Base-by-base conservation (phyloP, 2,888 invertebrate genomes). In the Drosophila dives region DNA sequence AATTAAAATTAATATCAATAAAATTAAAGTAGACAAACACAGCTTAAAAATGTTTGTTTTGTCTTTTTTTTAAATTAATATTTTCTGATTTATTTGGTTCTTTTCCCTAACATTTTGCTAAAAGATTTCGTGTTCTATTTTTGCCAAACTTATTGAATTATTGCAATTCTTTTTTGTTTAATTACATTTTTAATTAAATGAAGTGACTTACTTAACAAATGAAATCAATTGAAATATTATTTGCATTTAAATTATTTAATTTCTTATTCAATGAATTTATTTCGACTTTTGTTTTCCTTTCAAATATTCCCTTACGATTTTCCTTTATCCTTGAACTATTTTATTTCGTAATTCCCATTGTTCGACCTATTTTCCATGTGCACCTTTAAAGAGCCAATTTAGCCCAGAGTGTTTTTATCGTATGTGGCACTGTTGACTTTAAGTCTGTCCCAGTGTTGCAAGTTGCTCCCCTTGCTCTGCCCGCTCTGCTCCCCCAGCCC, bases 371-470 rank as follows among this genome's bases (percentile, higher is more conserved):
- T 63, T 63, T 54, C 34, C 50, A 36, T 42, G 34, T 26, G 34
- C 79, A 79, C 75, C 76, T 76, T 74, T 55, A 69, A 45, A 76
- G 36, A 58, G 50, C 34, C 45, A 64, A 77, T 48, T 45, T 69
- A 48, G 56, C 34, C 36, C 66, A 17, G 20, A 17, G 60, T 53
- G 51, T 65, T 77, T 77, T 36, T 58, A 45, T 61, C 56, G 60
- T 60, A 45, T 75, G 62, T 75, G 65, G 50, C 62, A 51, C 66
- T 62, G 58, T 73, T 71, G 58, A 63, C 76, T 77, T 80, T 66
- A 79, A 61, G 48, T 36, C 51, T 23, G n/a, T 29, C 36, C 45
- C 36, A 63, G 55, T 48, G 55, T 34, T 32, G 29, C 51, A 50
- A 15, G 29, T 15, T 58, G 20, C 17, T 11, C 29, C 20, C 29